A percentile compares a stretch with the other conserved stretches of the same genome.
These are phyloP conservation scores for Heliconius erato DNA, from an alignment of 2,888 invertebrate species.

Conservation along the genomic window DNA sequence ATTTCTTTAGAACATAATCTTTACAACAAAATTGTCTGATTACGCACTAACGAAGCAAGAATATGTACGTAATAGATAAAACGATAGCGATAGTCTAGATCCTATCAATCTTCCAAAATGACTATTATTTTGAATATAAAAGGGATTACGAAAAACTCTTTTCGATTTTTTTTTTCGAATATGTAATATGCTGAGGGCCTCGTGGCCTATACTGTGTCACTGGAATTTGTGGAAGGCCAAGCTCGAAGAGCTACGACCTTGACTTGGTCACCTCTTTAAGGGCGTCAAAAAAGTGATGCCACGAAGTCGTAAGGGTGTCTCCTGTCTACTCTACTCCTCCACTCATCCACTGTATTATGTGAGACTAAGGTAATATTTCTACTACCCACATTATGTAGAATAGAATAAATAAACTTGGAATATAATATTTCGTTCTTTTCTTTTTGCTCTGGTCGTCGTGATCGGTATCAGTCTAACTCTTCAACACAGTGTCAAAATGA, in stretches of 20 bases:
- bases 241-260: too few species aligned
- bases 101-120: constrained; percentile 61
- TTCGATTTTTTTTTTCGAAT: too few species aligned
- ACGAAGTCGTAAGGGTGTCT: too few species aligned
- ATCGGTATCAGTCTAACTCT: too few species aligned
- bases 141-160: background rate
- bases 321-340: too few species aligned
- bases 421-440: background rate
- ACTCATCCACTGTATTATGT: background rate
- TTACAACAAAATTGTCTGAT: constrained; percentile 84
- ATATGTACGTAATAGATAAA: constrained; percentile 75
- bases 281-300: too few species aligned
- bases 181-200: too few species aligned
- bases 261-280: too few species aligned
- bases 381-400: background rate
- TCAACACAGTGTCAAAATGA: too few species aligned
- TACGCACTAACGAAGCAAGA: constrained; percentile 79
- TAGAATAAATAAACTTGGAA: background rate
- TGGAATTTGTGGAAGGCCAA: too few species aligned
- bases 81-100: constrained; percentile 67
- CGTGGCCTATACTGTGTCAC: too few species aligned
- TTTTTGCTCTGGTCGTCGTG: background rate
- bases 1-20: constrained; percentile 84
- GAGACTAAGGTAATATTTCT: background rate
- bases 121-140: constrained; percentile 37